A percentile compares a stretch with the other conserved stretches of the same genome.
These are phyloP conservation scores for Arnoldichthys spilopterus DNA, from an alignment of 2,797 vertebrate genomes.

Conservation along the genomic window DNA sequence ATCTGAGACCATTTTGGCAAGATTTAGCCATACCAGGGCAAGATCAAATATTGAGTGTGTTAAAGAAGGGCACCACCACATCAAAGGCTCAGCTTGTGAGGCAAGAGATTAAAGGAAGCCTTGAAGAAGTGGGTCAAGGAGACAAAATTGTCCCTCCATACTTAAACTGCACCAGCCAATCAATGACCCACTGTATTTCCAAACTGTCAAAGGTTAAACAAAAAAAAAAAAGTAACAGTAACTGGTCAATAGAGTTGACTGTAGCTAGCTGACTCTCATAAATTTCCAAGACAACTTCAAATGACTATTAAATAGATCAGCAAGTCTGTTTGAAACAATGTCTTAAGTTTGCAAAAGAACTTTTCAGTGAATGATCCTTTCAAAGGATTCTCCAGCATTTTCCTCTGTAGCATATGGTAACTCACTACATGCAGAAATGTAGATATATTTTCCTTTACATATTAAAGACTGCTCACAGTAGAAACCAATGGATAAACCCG, in stretches of 20 bases:
- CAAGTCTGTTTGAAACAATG: not conserved
- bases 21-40: constrained; percentile 73
- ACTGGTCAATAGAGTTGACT: constrained; percentile 30
- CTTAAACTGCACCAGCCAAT: constrained; percentile 63
- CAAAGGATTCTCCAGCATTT: not conserved
- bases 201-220: not conserved
- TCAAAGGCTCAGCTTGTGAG: constrained; percentile 76
- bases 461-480: not conserved
- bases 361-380: not conserved
- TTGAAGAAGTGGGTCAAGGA: constrained; percentile 82
- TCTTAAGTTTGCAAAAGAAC: not conserved
- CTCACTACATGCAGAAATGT: not conserved
- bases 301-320: not conserved
- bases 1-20: constrained; percentile 69
- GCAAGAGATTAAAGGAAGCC: constrained; percentile 81
- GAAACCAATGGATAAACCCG: not conserved
- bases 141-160: constrained; percentile 72
- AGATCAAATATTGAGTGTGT: constrained; percentile 81
- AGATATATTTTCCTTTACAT: not conserved
- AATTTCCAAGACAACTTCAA: constrained; percentile 42
- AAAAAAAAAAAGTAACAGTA: constrained; percentile 14
- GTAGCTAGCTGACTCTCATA: constrained; percentile 60
- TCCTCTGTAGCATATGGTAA: not conserved
- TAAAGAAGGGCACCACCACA: constrained; percentile 76
- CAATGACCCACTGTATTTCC: constrained; percentile 68